These are phyloP conservation scores for Hypena proboscidalis DNA, from an alignment of 2,888 invertebrate species.

Conservation along the genomic window DNA sequence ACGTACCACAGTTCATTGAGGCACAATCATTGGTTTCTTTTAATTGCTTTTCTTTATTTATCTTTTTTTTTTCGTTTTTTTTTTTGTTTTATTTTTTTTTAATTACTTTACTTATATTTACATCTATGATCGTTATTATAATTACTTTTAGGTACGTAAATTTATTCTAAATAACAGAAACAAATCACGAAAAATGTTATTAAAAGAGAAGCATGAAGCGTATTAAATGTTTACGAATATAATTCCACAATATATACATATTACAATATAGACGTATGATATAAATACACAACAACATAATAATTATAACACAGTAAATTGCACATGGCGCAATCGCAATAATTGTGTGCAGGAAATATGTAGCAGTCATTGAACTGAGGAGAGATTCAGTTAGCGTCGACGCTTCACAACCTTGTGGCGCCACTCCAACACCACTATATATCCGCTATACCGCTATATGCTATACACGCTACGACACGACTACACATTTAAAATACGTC, in stretches of 20 bases:
- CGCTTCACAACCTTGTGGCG: slow-evolving; percentile 73
- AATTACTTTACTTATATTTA: slow-evolving; percentile 64
- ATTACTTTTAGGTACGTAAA: slow-evolving; percentile 85
- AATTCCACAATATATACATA: slow-evolving; percentile 85
- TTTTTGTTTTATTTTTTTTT: slow-evolving; percentile 59
- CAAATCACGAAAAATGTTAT: slow-evolving; percentile 81
- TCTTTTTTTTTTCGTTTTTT: slow-evolving; percentile 56
- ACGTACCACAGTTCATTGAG: slow-evolving; percentile 86
- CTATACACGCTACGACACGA: slow-evolving; percentile 56
- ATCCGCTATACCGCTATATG: slow-evolving; percentile 57
- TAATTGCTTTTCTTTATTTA: slow-evolving; percentile 76
- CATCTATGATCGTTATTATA: slow-evolving; percentile 81
- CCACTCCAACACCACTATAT: slow-evolving; percentile 52
- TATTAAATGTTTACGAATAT: slow-evolving; percentile 82
- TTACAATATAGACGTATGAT: slow-evolving; percentile 80
- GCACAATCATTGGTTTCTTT: slow-evolving; percentile 86
- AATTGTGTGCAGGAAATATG: slow-evolving; percentile 80
- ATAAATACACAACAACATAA: slow-evolving; percentile 85
- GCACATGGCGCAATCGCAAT: slow-evolving; percentile 80
- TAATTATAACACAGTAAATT: slow-evolving; percentile 85
- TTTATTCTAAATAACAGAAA: slow-evolving; percentile 85
- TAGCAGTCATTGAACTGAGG: slow-evolving; percentile 82
- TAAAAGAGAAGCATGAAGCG: slow-evolving; percentile 84
- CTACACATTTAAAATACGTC: slow-evolving; percentile 66
- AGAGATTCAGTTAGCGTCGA: slow-evolving; percentile 76